Percentiles rank a stretch among this genome's conserved stretches.
Conservation (phyloP, 2,888 invertebrate genomes). For the Hoplodrina blanda region DNA sequence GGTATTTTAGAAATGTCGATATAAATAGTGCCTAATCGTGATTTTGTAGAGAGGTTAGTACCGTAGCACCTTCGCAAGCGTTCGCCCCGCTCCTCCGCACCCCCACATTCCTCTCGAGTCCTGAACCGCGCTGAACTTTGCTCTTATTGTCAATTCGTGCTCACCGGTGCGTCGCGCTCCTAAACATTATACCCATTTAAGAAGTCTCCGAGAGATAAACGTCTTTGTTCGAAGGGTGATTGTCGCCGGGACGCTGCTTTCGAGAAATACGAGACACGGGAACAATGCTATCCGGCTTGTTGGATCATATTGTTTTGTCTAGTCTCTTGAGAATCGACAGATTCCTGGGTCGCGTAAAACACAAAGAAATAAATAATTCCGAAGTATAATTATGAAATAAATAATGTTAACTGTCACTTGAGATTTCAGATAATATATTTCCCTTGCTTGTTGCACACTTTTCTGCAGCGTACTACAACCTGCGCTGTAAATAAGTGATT, state of each 20-base stretch:
- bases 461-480: slow-evolving; percentile 20
- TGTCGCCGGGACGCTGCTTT: slow-evolving; percentile 67
- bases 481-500: slow-evolving; percentile 58
- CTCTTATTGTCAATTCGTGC: slow-evolving; percentile 90
- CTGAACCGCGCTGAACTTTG: slow-evolving; percentile 90
- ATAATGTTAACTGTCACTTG: slow-evolving; percentile 58
- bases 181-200: slow-evolving; percentile 81
- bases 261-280: slow-evolving; percentile 69
- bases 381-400: slow-evolving; percentile 61
- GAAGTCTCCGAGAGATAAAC: slow-evolving; percentile 76
- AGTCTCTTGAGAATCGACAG: slow-evolving; percentile 46
- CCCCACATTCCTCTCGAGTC: slow-evolving; percentile 87
- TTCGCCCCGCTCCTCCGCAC: slow-evolving; percentile 80
- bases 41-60: slow-evolving; percentile 83
- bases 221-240: slow-evolving; percentile 77
- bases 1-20: slow-evolving; percentile 82
- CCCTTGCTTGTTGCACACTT: slow-evolving; percentile 44
- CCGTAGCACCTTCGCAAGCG: slow-evolving; percentile 80
- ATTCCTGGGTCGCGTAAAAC: slow-evolving; percentile 55
- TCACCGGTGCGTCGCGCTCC: slow-evolving; percentile 83
- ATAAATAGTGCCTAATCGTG: slow-evolving; percentile 87
- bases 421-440: slow-evolving; percentile 52
- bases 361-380: slow-evolving; percentile 56
- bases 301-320: slow-evolving; percentile 64
- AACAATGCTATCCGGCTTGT: slow-evolving; percentile 64